These are phyloP conservation scores for Nematostella vectensis DNA, from an alignment of 92 coral and sea anemone genomes.

Conservation along the genomic window DNA sequence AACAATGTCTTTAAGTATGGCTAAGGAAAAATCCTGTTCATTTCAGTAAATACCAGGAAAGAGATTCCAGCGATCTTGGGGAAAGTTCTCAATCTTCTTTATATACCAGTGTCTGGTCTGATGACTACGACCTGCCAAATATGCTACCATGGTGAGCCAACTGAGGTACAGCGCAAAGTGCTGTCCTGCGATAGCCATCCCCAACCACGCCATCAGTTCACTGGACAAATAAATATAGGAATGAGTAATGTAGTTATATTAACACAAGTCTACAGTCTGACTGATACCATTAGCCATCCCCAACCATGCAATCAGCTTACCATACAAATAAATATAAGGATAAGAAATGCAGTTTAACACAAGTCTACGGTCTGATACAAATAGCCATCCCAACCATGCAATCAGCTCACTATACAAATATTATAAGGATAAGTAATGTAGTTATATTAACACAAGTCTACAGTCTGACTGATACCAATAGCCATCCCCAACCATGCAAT, in stretches of 20 bases:
- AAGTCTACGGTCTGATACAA: too few relatives aligned
- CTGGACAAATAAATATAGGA: slow-evolving; percentile 32
- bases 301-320: not conserved
- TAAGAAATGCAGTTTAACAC: too few relatives aligned
- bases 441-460: too few relatives aligned
- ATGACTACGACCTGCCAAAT: slow-evolving; percentile 77
- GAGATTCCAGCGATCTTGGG: slow-evolving; percentile 53
- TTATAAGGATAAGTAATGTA: too few relatives aligned
- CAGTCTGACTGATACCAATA: too few relatives aligned
- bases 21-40: not conserved
- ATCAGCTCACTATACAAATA: too few relatives aligned
- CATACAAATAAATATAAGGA: too few relatives aligned
- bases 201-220: slow-evolving; percentile 79
- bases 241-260: too few relatives aligned
- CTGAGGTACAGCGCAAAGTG: slow-evolving; percentile 52
- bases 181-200: slow-evolving; percentile 61
- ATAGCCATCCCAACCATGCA: too few relatives aligned
- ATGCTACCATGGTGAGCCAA: slow-evolving; percentile 64
- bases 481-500: too few relatives aligned
- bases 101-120: slow-evolving; percentile 75
- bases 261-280: too few relatives aligned
- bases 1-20: not conserved
- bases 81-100: slow-evolving; percentile 65
- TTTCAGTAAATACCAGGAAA: slow-evolving; percentile 63
- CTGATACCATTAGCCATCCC: too few relatives aligned